phyloP scores from a whole-genome alignment of 35 echinoderm and acorn worm species.

The Amphiura filiformis region DNA sequence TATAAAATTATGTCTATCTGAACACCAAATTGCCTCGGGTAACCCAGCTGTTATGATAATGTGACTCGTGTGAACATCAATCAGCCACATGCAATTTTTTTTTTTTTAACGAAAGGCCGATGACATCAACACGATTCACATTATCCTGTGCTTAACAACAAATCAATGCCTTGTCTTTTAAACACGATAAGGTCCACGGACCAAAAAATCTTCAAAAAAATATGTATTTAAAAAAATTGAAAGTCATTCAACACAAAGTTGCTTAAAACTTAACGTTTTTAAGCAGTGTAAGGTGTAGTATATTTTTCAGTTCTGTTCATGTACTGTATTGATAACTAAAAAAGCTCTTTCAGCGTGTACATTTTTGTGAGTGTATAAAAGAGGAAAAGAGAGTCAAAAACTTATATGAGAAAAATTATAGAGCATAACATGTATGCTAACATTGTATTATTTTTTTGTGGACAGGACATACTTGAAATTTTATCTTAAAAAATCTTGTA shows the following conservation, averaged over 20 bases:
- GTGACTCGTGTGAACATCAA: too few relatives aligned
- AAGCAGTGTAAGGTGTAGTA: not conserved
- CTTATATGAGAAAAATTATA: not conserved
- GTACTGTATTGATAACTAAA: not conserved
- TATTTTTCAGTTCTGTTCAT: not conserved
- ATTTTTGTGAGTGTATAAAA: constrained; percentile 9
- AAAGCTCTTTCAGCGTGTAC: not conserved
- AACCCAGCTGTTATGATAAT: not conserved
- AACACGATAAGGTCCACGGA: not conserved
- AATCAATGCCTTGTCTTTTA: not conserved
- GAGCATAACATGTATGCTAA: too few relatives aligned
- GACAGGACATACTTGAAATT: not conserved
- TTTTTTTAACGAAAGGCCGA: too few relatives aligned
- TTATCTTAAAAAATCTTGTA: not conserved
- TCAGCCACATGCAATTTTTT: too few relatives aligned
- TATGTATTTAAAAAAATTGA: not conserved
- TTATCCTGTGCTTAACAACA: too few relatives aligned
- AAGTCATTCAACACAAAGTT: not conserved
- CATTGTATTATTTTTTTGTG: too few relatives aligned
- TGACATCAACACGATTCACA: too few relatives aligned
- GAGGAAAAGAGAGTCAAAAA: not conserved
- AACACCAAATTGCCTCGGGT: not conserved
- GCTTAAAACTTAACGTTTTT: not conserved
- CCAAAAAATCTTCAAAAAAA: not conserved
- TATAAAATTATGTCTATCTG: not conserved